phyloP scores from a whole-genome alignment of 2,797 vertebrate species.

The Oreochromis mossambicus region DNA sequence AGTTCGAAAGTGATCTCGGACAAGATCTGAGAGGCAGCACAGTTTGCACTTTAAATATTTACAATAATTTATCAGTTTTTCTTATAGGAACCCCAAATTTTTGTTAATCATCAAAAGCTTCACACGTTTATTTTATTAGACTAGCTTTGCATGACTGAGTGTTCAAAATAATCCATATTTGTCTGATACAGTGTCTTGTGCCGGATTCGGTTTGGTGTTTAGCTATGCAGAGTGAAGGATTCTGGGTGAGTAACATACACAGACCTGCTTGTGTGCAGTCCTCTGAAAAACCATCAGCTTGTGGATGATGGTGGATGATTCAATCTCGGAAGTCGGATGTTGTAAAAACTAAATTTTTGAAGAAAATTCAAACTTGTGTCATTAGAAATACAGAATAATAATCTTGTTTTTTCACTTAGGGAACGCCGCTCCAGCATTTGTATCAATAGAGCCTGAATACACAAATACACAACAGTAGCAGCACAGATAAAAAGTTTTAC shows the following conservation, averaged over 20 bases:
- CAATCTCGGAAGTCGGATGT: rapidly evolving
- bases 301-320: not conserved
- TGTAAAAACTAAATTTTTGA: not conserved
- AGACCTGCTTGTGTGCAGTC: rapidly evolving
- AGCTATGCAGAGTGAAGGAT: not conserved
- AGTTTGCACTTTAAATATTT: not conserved
- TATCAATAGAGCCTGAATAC: not conserved
- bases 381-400: not conserved
- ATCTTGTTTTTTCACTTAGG: not conserved
- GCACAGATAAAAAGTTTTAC: not conserved
- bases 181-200: not conserved
- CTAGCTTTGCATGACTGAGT: not conserved
- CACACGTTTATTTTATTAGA: not conserved
- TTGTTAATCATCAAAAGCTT: not conserved
- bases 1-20: not conserved
- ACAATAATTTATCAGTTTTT: rapidly evolving
- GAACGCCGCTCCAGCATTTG: rapidly evolving
- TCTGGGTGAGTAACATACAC: not conserved
- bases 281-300: not conserved
- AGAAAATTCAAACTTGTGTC: rapidly evolving
- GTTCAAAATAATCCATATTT: not conserved
- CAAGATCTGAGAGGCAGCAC: not conserved
- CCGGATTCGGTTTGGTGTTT: rapidly evolving
- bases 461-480: not conserved
- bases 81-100: not conserved